Evolutionary conservation across 2,888 invertebrate genomes (phyloP).

Genomic region (Melanophora roralis): DNA sequence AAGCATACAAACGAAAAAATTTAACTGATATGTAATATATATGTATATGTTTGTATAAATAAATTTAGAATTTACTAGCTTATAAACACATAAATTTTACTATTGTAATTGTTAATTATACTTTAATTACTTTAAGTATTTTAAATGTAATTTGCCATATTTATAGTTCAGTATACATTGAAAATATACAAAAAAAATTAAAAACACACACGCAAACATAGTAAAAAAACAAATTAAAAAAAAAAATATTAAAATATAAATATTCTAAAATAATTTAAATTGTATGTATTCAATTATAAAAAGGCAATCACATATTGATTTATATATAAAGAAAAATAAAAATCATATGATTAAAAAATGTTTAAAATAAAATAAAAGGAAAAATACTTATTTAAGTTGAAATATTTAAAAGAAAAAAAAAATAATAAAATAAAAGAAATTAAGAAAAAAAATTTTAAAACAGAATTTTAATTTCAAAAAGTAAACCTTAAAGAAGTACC

Average conservation of each 20-base stretch:
- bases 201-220: slow-evolving; percentile 10
- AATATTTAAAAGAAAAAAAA: slow-evolving; percentile 58
- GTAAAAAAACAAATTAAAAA: slow-evolving; percentile 2
- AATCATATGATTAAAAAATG: slow-evolving; percentile 27
- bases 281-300: slow-evolving; percentile 66
- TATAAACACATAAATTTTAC: slow-evolving; percentile 27
- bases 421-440: slow-evolving; percentile 45
- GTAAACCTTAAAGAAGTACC: neutral
- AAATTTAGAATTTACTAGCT: slow-evolving; percentile 44
- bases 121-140: slow-evolving; percentile 50
- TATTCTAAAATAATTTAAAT: slow-evolving; percentile 59
- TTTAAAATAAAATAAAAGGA: slow-evolving; percentile 56
- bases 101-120: slow-evolving; percentile 55
- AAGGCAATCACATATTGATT: slow-evolving; percentile 71
- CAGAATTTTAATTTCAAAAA: slow-evolving; percentile 18
- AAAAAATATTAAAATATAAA: slow-evolving; percentile 10
- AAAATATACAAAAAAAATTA: slow-evolving; percentile 26
- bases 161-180: slow-evolving; percentile 70
- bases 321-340: slow-evolving; percentile 28
- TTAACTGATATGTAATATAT: no score
- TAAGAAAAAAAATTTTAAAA: slow-evolving; percentile 40
- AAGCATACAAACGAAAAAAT: no score
- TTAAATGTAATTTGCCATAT: slow-evolving; percentile 72
- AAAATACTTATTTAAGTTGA: slow-evolving; percentile 63
- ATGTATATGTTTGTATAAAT: no score